Percentiles rank a stretch among this genome's conserved stretches.
Evolutionary conservation across 2,888 invertebrate species (phyloP).

Genomic region (Volucella inflata): DNA sequence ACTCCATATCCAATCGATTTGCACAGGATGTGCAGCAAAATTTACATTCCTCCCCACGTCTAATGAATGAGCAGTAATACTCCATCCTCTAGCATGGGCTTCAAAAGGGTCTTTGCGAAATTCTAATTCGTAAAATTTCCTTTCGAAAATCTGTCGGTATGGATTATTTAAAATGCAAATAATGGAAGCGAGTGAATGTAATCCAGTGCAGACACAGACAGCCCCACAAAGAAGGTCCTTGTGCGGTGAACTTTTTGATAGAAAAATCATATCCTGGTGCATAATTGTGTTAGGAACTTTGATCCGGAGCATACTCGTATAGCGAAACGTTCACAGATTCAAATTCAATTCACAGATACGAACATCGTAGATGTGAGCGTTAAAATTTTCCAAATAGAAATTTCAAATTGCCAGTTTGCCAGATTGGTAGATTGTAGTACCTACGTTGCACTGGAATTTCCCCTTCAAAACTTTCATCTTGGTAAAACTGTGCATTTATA

Average conservation of each 20-base stretch:
- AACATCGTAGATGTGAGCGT: no score
- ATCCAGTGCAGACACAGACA: slow-evolving; percentile 42
- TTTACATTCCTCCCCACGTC: slow-evolving; percentile 65
- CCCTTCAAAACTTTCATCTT: slow-evolving; percentile 11
- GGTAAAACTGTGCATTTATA: slow-evolving; percentile 10
- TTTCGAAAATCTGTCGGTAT: slow-evolving; percentile 65
- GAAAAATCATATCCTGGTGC: slow-evolving; percentile 69
- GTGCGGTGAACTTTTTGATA: slow-evolving; percentile 65
- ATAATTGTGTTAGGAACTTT: slow-evolving; percentile 74
- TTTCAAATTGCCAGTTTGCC: no score
- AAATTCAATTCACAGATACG: no score
- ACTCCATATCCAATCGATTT: slow-evolving; percentile 55
- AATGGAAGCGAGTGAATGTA: slow-evolving; percentile 59
- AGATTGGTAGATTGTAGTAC: background rate
- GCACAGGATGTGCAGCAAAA: slow-evolving; percentile 58
- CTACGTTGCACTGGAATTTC: no score
- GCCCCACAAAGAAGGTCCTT: slow-evolving; percentile 25
- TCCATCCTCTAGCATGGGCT: no score
- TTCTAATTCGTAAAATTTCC: slow-evolving; percentile 61
- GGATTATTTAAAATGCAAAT: slow-evolving; percentile 74
- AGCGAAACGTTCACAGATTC: background rate
- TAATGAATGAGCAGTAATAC: slow-evolving; percentile 49
- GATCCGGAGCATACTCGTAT: slow-evolving; percentile 50
- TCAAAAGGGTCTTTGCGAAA: background rate
- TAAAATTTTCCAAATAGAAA: no score